Base-by-base conservation (phyloP, 1,140 invertebrate genomes). In the Aethina tumida region DNA sequence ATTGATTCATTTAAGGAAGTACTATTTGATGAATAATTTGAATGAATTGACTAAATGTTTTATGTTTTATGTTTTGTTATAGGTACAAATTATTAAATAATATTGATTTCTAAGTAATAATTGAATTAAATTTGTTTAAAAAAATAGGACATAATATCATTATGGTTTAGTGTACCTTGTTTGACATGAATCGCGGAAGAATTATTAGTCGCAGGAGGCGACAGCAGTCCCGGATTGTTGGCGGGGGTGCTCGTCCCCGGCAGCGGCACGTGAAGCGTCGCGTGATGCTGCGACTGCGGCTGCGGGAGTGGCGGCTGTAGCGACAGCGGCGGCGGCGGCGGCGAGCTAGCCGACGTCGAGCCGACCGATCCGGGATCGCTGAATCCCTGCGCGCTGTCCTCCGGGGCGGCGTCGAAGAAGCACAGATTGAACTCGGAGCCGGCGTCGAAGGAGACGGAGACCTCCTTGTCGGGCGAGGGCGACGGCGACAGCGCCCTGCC, bases 341-440 rank as follows among this genome's bases (percentile, higher is more conserved):
- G 74, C 19, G 69, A 70, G 24, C 71, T 69, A 19, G 67, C 68
- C 31, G 70, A 70, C 25, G 66, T 65, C 22, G 77, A 77, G 37
- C 71, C 75, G 30, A 77, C 73, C 35, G 77, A 77, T 31, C 70
- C 74, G 15, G 72, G 71, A 54, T 79, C 77, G 56, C 75, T 74
- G 64, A 77, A 78, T 29, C 74, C 76, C 52, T 75, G 73, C 5
- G 69, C 72, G 49, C 68, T 77, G 49, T 71, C 71, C 53, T 75
- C 75, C 55, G 74, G 75, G 19, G 75, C 71, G 18, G 68, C 70
- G 63, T 83, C 79, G 65, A 84, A 84, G 65, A 83, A 84, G 65
- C 78, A 75, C 52, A 83, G 66, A 66, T 82, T 81, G 58, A 84
- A 83, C 58, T 81, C 80, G 34, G 75, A 73, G 58, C 77, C 77